These are phyloP conservation scores for Ceratitis capitata DNA, from an alignment of 1,140 invertebrate species.

Conservation along the genomic window DNA sequence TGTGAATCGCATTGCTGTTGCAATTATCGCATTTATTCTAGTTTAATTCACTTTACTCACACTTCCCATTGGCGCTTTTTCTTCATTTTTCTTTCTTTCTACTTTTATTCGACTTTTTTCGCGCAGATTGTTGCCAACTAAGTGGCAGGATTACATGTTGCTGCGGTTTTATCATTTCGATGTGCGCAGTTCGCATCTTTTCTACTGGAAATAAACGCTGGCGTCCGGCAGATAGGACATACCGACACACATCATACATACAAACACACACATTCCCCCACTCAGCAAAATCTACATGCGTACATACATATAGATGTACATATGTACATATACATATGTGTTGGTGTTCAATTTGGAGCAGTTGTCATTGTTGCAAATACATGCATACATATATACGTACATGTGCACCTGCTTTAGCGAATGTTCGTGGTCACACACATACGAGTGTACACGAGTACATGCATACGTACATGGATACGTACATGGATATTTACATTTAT, in stretches of 20 bases:
- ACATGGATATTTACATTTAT: neutral
- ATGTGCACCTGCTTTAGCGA: no score
- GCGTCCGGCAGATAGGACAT: neutral
- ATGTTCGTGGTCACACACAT: no score
- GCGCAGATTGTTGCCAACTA: constrained; percentile 57
- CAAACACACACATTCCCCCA: no score
- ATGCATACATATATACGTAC: no score
- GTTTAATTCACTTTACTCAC: neutral
- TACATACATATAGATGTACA: neutral
- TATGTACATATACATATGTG: neutral
- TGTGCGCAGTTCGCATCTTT: constrained; percentile 57
- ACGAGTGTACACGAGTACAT: neutral
- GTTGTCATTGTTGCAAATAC: no score
- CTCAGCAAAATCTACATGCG: neutral
- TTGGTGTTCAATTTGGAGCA: neutral
- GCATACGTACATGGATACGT: neutral
- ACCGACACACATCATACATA: no score
- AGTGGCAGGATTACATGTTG: constrained; percentile 63
- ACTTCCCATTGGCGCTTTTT: neutral
- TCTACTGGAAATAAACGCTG: constrained; percentile 55
- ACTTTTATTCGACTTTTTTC: neutral
- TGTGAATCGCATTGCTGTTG: constrained; percentile 4
- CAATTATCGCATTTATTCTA: constrained; percentile 23
- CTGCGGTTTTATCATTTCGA: constrained; percentile 59
- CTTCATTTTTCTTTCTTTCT: neutral